phyloP scores from a whole-genome alignment of 1,140 invertebrate species.

The Zaprionus lachaisei region DNA sequence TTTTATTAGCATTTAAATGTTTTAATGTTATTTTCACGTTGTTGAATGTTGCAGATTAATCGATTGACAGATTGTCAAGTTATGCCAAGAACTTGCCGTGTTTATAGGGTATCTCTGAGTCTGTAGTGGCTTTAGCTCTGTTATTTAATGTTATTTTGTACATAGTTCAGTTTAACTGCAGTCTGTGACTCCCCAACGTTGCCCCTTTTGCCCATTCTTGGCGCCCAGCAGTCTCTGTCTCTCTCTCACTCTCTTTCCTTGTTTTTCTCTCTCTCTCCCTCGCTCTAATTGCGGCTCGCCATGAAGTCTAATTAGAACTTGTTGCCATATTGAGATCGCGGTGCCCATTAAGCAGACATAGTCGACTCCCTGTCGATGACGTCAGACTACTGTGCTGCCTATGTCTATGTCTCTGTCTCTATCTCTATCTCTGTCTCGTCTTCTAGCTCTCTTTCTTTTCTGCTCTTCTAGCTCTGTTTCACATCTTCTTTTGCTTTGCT shows the following conservation, averaged over 20 bases:
- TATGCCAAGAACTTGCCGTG: too few species aligned
- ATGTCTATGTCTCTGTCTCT: too few species aligned
- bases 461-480: neutral
- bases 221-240: neutral
- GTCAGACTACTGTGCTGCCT: slow-evolving; percentile 36
- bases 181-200: too few species aligned
- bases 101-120: slow-evolving; percentile 5
- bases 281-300: slow-evolving; percentile 37
- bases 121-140: neutral
- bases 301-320: slow-evolving; percentile 59
- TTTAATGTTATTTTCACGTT: neutral
- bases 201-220: neutral
- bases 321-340: slow-evolving; percentile 44
- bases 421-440: neutral
- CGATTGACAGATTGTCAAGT: too few species aligned
- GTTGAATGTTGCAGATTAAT: too few species aligned
- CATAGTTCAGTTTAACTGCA: neutral
- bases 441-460: neutral
- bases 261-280: neutral
- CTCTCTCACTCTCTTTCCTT: slow-evolving; percentile 1
- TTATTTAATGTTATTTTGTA: slow-evolving; percentile 1
- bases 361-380: slow-evolving; percentile 26
- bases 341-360: neutral
- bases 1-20: neutral
- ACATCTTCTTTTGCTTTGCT: neutral